A percentile compares a stretch with the other conserved stretches of the same genome.
phyloP scores from a whole-genome alignment of 2,113 vertebrate species.

The Uropsilus gracilis region DNA sequence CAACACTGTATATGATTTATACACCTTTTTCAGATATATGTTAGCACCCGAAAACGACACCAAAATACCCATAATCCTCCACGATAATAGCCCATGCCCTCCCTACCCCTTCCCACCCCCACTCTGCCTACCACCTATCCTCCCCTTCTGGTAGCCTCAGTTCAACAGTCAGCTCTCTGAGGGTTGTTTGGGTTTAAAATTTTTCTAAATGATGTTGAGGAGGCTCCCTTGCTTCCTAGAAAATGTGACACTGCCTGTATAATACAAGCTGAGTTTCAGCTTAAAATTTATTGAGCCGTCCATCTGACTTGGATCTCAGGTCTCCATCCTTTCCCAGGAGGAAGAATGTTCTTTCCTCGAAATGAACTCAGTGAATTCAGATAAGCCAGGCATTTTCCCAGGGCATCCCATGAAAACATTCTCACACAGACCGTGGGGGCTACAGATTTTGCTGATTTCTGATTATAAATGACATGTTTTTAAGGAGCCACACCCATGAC shows the following conservation, averaged over 20 bases:
- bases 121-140: too few relatives aligned
- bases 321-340: not conserved
- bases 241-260: conserved; percentile 24
- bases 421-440: not conserved
- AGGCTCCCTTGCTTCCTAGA: conserved; percentile 50
- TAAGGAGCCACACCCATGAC: not conserved
- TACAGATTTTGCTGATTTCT: conserved; percentile 3
- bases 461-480: not conserved
- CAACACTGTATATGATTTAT: too few relatives aligned
- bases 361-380: not conserved
- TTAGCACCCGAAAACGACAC: too few relatives aligned
- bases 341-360: not conserved
- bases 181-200: too few relatives aligned
- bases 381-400: not conserved
- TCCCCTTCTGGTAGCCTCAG: too few relatives aligned
- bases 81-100: too few relatives aligned
- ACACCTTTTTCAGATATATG: too few relatives aligned
- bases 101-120: too few relatives aligned
- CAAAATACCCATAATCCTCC: too few relatives aligned
- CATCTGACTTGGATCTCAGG: not conserved
- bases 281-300: not conserved
- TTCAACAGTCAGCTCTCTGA: too few relatives aligned
- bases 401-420: not conserved
- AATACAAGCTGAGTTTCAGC: not conserved
- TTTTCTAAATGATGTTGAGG: conserved; percentile 29